Conservation (phyloP, 2,113 vertebrate genomes). For the Aspidoscelis tigris region DNA sequence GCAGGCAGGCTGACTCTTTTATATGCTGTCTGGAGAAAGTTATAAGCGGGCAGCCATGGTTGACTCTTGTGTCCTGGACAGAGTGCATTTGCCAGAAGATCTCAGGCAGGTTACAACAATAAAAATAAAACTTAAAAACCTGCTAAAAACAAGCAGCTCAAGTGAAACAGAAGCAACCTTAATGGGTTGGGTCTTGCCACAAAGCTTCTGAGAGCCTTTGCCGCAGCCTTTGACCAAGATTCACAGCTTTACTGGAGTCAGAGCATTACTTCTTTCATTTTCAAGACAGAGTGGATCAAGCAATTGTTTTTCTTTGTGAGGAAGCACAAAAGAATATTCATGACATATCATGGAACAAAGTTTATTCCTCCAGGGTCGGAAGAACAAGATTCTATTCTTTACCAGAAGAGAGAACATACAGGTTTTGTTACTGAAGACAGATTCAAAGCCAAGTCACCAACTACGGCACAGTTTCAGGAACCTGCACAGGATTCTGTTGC, state of each 20-base stretch:
- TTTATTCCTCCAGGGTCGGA: not conserved
- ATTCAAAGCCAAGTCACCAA: not conserved
- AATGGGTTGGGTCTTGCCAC: too few relatives aligned
- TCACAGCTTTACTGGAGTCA: not conserved
- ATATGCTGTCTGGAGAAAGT: not conserved
- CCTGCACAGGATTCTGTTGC: not conserved
- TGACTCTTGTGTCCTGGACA: not conserved
- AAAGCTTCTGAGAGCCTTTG: too few relatives aligned
- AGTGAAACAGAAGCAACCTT: too few relatives aligned
- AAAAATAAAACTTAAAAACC: too few relatives aligned
- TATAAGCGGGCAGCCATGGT: not conserved
- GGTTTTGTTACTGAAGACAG: not conserved
- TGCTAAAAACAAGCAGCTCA: too few relatives aligned
- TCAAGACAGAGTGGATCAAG: constrained; percentile 12
- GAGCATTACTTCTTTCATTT: not conserved
- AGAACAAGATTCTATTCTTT: not conserved
- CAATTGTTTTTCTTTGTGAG: not conserved
- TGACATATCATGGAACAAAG: not conserved
- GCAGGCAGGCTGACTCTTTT: too few relatives aligned
- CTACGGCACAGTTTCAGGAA: not conserved
- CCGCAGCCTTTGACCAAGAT: too few relatives aligned
- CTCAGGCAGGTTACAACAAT: too few relatives aligned
- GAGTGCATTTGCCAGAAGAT: too few relatives aligned
- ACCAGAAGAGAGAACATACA: not conserved
- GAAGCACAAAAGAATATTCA: not conserved